Percentiles rank a stretch among this genome's conserved stretches.
These are phyloP conservation scores for Romanogobio albipinnatus DNA, from an alignment of 2,113 vertebrate genomes.

Conservation along the genomic window DNA sequence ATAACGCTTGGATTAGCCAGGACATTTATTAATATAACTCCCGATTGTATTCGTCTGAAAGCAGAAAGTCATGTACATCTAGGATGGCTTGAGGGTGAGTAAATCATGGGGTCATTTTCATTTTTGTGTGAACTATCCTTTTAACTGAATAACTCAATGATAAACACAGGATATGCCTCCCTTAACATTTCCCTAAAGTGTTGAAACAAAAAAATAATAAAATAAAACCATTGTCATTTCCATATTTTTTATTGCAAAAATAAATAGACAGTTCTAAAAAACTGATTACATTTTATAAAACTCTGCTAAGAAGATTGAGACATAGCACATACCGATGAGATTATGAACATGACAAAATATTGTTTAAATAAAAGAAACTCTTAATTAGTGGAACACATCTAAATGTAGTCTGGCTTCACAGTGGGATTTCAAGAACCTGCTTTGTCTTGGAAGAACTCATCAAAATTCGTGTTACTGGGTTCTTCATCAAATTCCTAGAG, in stretches of 20 bases:
- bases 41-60: no score
- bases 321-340: background rate
- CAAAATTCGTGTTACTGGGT: conserved; percentile 78
- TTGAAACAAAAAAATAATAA: background rate
- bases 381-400: background rate
- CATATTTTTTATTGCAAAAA: conserved; percentile 35
- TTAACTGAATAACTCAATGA: background rate
- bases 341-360: background rate
- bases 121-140: no score
- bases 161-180: background rate
- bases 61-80: no score
- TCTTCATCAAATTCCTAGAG: conserved; percentile 84
- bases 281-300: background rate
- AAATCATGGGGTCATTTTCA: no score
- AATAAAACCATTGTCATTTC: background rate
- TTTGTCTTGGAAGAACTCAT: conserved; percentile 84
- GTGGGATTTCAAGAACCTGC: conserved; percentile 39
- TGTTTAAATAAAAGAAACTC: background rate
- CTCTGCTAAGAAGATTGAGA: conserved; percentile 1
- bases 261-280: conserved; percentile 40
- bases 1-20: no score
- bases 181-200: background rate
- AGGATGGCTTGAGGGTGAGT: no score
- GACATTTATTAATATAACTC: no score
- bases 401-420: background rate